Percentiles rank a stretch among this genome's conserved stretches.
Evolutionary conservation across 2,888 invertebrate genomes (phyloP).

Genomic region (Orchesella flavescens): DNA sequence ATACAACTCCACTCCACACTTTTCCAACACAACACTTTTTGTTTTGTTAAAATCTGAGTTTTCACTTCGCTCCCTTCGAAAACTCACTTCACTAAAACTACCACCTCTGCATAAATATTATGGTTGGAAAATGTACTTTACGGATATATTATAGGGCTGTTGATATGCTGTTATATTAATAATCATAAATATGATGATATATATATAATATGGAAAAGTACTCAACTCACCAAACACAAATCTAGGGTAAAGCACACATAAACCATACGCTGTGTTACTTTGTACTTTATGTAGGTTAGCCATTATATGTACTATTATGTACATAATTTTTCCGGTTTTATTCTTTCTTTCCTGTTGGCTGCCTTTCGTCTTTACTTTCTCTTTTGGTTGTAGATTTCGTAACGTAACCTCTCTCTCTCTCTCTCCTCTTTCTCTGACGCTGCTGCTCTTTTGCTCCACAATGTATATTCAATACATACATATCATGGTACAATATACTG

Average conservation of each 20-base stretch:
- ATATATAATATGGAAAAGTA: background rate
- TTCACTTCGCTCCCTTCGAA: background rate
- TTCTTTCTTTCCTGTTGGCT: constrained; percentile 53
- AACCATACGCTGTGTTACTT: background rate
- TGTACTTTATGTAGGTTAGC: background rate
- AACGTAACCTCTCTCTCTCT: background rate
- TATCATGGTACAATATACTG: no score
- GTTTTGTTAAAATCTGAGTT: constrained; percentile 11
- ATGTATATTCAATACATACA: no score
- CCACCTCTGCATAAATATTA: no score
- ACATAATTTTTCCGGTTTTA: constrained; percentile 61
- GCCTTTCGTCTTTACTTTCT: constrained; percentile 18
- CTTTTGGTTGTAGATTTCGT: background rate
- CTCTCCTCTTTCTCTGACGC: constrained; percentile 20
- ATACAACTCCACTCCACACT: no score
- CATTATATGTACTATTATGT: constrained; percentile 27
- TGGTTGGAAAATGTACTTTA: no score
- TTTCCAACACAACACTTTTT: background rate
- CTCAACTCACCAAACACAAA: background rate
- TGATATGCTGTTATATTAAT: constrained; percentile 7
- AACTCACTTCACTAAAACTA: no score
- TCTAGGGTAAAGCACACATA: background rate
- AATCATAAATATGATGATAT: constrained; percentile 3
- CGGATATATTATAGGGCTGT: background rate
- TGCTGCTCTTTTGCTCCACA: background rate